Evolutionary conservation across 2,113 vertebrate species (phyloP).

Genomic region (Lasiurus cinereus): DNA sequence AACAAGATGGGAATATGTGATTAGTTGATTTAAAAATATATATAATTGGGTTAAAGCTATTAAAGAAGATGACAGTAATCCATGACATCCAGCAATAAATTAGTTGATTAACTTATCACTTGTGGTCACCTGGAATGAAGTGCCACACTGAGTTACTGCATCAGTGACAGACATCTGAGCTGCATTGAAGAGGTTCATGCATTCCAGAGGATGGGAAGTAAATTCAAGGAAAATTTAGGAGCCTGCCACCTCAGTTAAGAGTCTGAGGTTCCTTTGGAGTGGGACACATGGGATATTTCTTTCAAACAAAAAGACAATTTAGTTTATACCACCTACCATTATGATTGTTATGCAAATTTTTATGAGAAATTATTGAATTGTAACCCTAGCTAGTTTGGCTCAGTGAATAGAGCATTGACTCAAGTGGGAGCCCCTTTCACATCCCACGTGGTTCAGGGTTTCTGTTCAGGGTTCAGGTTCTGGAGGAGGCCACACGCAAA

Average conservation of each 20-base stretch:
- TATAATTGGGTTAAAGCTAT: not conserved
- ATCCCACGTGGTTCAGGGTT: too few relatives aligned
- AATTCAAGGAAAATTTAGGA: not conserved
- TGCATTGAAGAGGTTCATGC: not conserved
- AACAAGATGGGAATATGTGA: not conserved
- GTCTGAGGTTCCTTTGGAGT: not conserved
- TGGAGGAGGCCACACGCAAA: too few relatives aligned
- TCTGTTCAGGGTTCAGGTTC: too few relatives aligned
- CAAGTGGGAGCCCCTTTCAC: too few relatives aligned
- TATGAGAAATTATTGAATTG: not conserved
- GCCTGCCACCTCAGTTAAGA: not conserved
- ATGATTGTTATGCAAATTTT: not conserved
- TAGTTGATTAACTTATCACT: not conserved
- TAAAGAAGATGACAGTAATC: not conserved
- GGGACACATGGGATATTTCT: not conserved
- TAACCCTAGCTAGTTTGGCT: too few relatives aligned
- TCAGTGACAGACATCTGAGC: not conserved
- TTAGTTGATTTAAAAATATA: not conserved
- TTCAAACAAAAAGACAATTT: constrained; percentile 31
- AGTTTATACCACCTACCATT: not conserved
- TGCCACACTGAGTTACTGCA: not conserved
- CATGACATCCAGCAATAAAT: not conserved
- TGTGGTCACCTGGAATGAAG: not conserved
- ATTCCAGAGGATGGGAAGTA: not conserved
- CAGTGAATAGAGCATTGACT: too few relatives aligned